A percentile compares a stretch with the other conserved stretches of the same genome.
Conservation (phyloP, 2,113 vertebrate genomes). For the Hemichromis elongatus region DNA sequence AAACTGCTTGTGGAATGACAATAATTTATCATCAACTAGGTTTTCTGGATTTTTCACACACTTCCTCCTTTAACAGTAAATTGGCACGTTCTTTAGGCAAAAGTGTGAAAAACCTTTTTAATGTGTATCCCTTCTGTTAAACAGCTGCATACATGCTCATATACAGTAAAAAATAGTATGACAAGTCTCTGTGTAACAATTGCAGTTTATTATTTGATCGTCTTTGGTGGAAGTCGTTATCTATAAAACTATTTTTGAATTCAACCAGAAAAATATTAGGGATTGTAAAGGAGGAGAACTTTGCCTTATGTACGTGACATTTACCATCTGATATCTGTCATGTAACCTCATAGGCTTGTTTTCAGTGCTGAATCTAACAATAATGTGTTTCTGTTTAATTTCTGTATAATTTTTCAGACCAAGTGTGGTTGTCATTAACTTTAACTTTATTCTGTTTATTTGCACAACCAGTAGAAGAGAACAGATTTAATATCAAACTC, state of each 20-base stretch:
- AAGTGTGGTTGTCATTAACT: not conserved
- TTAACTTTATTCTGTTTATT: not conserved
- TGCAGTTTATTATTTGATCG: not conserved
- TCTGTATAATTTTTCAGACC: not conserved
- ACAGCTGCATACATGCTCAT: not conserved
- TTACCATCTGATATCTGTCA: not conserved
- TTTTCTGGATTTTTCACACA: not conserved
- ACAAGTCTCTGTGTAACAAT: not conserved
- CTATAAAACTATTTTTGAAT: not conserved
- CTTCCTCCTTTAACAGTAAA: not conserved
- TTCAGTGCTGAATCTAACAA: not conserved
- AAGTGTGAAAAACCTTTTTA: not conserved
- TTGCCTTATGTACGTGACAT: not conserved
- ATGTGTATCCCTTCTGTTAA: not conserved
- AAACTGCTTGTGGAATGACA: not conserved
- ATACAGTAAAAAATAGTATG: not conserved
- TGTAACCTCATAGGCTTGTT: not conserved
- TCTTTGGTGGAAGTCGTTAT: not conserved
- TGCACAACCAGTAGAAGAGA: not conserved
- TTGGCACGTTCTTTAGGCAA: fast-evolving
- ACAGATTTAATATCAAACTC: not conserved
- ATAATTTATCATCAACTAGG: not conserved
- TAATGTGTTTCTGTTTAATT: not conserved
- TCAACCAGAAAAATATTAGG: not conserved
- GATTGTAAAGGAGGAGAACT: not conserved